Base-by-base conservation (phyloP, 2,113 vertebrate species). In the Chlorodrepanis virens region DNA sequence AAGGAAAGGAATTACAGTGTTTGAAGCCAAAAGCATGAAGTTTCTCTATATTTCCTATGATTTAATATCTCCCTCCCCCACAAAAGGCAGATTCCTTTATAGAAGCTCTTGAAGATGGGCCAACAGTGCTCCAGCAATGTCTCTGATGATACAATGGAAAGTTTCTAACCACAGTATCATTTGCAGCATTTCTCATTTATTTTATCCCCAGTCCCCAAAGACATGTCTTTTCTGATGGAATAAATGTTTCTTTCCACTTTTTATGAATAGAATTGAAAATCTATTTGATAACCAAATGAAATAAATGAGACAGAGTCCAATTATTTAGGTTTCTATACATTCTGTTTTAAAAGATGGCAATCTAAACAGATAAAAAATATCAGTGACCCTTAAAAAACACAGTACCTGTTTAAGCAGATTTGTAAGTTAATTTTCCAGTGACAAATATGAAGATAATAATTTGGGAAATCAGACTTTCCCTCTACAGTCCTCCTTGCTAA, bases 1-100 rank as follows among this genome's bases (percentile, higher is more conserved):
- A 91, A 92, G 60, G 57, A 95, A 89, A 96, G 81, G 86, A 94
- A 87, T 79, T 76, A 56, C 61, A 40, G 69, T 4, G 5, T 75
- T 86, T 65, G 83, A 84, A 94, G 91, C 52, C 75, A 76, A 87
- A 96, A 91, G 68, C 68, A 53, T 74, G 42, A 87, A 56, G 69
- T 92, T 96, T 90, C 92, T 95, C 78, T 84, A 69, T 94, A 90
- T 92, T 94, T 96, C 74, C 75, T 91, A 76, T 76, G 70, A 93
- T 94, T 85, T 94, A 90, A 56, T 74, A 88, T 80, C 59, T 84
- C 23, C 74, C 74, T 87, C 89, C 52, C 63, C 44, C 89, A 85
- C 35, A 65, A 28, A 93, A 1, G 0, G 59, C 39, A 91, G 74
- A 96, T 95, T 90, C 83, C 71, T 95, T 90, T 72, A 75, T 13